Base-by-base conservation (phyloP, 2,113 vertebrate genomes). In the Daboia siamensis region DNA sequence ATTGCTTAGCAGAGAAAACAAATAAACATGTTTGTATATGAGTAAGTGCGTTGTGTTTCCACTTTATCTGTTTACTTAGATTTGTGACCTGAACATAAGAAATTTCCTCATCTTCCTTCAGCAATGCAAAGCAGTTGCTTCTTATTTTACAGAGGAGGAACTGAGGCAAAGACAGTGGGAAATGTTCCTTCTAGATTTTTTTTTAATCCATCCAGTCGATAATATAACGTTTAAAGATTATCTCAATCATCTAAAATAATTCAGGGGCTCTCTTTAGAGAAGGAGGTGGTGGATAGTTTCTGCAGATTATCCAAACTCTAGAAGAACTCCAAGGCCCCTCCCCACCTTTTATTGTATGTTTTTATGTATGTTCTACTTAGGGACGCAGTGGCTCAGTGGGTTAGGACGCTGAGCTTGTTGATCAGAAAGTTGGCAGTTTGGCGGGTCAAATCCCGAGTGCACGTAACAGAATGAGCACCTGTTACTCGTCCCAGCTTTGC, bases 1-100 rank as follows among this genome's bases (percentile, higher is more conserved):
- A 61, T 23, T 85, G 55, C 74, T 92, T 64, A 90, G 80, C 55
- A 86, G 57, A 51, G 86, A 92, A 89, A 90, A 33, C 55, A 86
- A 46, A 90, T 61, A 44, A 92, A 92, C 92, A 86, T 92, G 85
- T 92, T 48, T 90, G 55, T 90, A 90, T 86, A 85, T 86, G 56
- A 90, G 44, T 90, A 61, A 92, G 80, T 26, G 59, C 46, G 86
- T 92, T 92, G 86, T 29, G 51, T 86, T 92, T 86, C 29, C 56
- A 52, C 44, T 86, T 92, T 89, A 39, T 86, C 80, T 85, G 69
- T 89, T 92, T 80, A 52, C 56, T 91, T 91, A 91, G 84, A 86
- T 92, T 90, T 92, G 90, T 86, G 89, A 74, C 17, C 87, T 89
- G 21, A 46, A 48, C 74, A 86, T 64, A 90, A 64, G 26, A 90